Evolutionary conservation across 1,140 invertebrate species (phyloP).

Genomic region (Radopholus similis): DNA sequence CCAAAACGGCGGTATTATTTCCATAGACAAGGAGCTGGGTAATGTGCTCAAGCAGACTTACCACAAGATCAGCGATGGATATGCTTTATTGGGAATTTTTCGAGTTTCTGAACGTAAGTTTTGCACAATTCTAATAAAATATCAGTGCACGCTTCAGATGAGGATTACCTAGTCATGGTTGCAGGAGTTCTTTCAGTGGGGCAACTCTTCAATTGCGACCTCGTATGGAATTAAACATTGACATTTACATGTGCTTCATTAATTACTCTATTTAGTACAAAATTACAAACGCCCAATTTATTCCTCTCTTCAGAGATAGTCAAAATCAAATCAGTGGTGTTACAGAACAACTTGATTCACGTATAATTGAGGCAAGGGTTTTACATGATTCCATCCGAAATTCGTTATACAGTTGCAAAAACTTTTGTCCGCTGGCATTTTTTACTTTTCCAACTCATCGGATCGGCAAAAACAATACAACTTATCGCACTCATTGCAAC

Average conservation of each 20-base stretch:
- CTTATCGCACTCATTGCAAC: slow-evolving; percentile 50
- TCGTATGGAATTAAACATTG: slow-evolving; percentile 6
- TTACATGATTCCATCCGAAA: neutral
- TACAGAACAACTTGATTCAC: slow-evolving; percentile 40
- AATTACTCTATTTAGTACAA: slow-evolving; percentile 31
- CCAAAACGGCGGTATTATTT: slow-evolving; percentile 41
- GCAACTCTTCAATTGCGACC: slow-evolving; percentile 49
- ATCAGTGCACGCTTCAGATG: slow-evolving; percentile 33
- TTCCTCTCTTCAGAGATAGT: slow-evolving; percentile 38
- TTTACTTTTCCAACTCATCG: slow-evolving; percentile 53
- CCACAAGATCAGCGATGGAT: slow-evolving; percentile 51
- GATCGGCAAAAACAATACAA: slow-evolving; percentile 37
- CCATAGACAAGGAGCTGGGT: slow-evolving; percentile 22
- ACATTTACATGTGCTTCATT: neutral
- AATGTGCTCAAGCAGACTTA: slow-evolving; percentile 42
- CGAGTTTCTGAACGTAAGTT: slow-evolving; percentile 30
- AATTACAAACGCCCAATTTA: slow-evolving; percentile 51
- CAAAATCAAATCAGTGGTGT: too few species aligned
- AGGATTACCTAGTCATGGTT: slow-evolving; percentile 48
- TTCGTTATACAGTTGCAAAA: slow-evolving; percentile 49
- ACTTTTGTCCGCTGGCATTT: slow-evolving; percentile 56
- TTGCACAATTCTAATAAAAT: slow-evolving; percentile 15
- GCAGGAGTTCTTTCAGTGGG: slow-evolving; percentile 58
- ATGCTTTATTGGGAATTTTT: slow-evolving; percentile 54
- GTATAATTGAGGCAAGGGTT: slow-evolving; percentile 52